phyloP scores from a whole-genome alignment of 2,113 vertebrate genomes.

The Epinephelus moara region DNA sequence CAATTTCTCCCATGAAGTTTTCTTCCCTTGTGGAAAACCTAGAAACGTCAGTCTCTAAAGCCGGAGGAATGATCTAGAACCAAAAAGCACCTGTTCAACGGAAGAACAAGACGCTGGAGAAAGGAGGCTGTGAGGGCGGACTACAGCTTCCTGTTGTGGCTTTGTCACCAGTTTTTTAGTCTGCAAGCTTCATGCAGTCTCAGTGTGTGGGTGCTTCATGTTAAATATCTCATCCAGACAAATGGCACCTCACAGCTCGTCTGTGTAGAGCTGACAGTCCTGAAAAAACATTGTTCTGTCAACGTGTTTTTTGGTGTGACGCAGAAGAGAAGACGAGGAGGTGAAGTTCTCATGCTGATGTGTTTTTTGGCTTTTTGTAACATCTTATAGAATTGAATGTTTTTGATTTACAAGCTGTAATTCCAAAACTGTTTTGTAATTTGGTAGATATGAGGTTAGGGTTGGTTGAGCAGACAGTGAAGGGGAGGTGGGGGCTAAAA shows the following conservation, averaged over 20 bases:
- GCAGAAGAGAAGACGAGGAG: conserved; percentile 13
- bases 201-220: conserved; percentile 47
- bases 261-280: background rate
- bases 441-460: background rate
- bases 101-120: conserved; percentile 57
- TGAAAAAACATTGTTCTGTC: background rate
- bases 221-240: conserved; percentile 33
- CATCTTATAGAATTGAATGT: background rate
- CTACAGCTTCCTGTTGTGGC: conserved; percentile 85
- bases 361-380: background rate
- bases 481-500: background rate
- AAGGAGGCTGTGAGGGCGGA: conserved; percentile 74
- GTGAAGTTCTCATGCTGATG: background rate
- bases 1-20: background rate
- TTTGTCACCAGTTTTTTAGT: conserved; percentile 60
- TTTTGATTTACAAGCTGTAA: conserved; percentile 4
- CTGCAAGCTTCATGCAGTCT: conserved; percentile 64
- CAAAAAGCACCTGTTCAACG: conserved; percentile 80
- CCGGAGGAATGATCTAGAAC: conserved; percentile 71
- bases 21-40: background rate
- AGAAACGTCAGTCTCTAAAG: conserved; percentile 13
- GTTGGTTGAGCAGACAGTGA: background rate
- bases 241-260: background rate
- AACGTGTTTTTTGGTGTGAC: background rate
- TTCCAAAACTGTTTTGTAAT: background rate